phyloP scores from a whole-genome alignment of 2,797 vertebrate species.

The Cottoperca gobio region DNA sequence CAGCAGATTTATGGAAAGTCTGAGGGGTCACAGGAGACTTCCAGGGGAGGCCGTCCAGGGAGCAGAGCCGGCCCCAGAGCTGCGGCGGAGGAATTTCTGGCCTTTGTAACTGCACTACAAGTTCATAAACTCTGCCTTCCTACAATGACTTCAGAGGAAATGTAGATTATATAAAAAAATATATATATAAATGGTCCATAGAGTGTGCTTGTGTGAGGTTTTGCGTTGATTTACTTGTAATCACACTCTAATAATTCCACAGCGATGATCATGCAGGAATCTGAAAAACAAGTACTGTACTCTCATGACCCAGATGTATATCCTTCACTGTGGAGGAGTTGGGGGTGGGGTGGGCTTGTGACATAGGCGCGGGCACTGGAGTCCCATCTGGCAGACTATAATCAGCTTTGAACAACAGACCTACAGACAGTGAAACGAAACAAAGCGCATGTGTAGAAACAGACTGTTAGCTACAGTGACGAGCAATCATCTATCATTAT shows the following conservation, averaged over 20 bases:
- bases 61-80: constrained; percentile 42
- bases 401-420: constrained; percentile 80
- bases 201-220: constrained; percentile 10
- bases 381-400: constrained; percentile 78
- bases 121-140: constrained; percentile 58
- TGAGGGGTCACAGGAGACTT: constrained; percentile 74
- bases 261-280: constrained; percentile 20
- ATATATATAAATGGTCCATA: constrained; percentile 34
- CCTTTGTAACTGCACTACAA: constrained; percentile 54
- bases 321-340: constrained; percentile 7
- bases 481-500: constrained; percentile 1
- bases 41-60: constrained; percentile 64
- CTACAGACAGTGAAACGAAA: constrained; percentile 50
- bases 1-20: constrained; percentile 78
- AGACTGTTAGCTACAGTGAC: constrained; percentile 29
- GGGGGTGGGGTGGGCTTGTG: constrained; percentile 40
- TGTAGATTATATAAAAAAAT: constrained; percentile 37
- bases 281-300: constrained; percentile 16
- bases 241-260: constrained; percentile 8
- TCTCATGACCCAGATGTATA: constrained; percentile 79
- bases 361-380: constrained; percentile 50
- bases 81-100: constrained; percentile 56
- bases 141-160: constrained; percentile 53
- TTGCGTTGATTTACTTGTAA: constrained; percentile 9
- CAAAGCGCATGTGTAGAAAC: constrained; percentile 52